Evolutionary conservation across 2,113 vertebrate genomes (phyloP).

Genomic region (Lota lota): DNA sequence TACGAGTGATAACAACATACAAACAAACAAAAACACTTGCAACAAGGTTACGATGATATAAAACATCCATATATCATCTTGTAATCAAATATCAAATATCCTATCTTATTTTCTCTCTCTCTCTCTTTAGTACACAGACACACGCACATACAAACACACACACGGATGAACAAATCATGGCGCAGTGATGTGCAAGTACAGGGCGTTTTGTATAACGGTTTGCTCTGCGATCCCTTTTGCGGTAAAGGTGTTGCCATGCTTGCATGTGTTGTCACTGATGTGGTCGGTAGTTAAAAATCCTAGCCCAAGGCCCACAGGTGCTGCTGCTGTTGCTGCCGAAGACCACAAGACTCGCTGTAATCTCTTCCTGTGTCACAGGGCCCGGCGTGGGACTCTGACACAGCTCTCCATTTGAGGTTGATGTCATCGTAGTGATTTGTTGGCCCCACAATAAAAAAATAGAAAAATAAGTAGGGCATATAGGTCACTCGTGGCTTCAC

Average conservation of each 20-base stretch:
- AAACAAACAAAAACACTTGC: too few relatives aligned
- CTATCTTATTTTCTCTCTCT: too few relatives aligned
- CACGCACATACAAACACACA: not conserved
- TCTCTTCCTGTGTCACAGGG: slow-evolving; percentile 37
- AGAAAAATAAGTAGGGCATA: slow-evolving; percentile 13
- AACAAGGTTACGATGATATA: too few relatives aligned
- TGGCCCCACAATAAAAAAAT: not conserved
- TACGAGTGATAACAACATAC: too few relatives aligned
- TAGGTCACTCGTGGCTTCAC: slow-evolving; percentile 9
- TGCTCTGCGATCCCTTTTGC: slow-evolving; percentile 5
- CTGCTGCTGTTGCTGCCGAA: not conserved
- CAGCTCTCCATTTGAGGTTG: slow-evolving; percentile 15
- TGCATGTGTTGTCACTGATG: slow-evolving; percentile 45
- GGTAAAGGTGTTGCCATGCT: slow-evolving; percentile 3
- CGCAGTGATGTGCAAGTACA: not conserved
- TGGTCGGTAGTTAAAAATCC: slow-evolving; percentile 29
- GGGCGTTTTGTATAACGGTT: too few relatives aligned
- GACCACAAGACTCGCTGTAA: slow-evolving; percentile 20
- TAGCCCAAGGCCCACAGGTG: slow-evolving; percentile 4
- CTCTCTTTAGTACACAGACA: too few relatives aligned
- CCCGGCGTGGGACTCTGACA: not conserved
- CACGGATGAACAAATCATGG: not conserved
- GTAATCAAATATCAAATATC: too few relatives aligned
- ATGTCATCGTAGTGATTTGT: not conserved
- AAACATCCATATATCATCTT: too few relatives aligned